These are phyloP conservation scores for Pelodytes ibericus DNA, from an alignment of 2,797 vertebrate species.

Conservation along the genomic window DNA sequence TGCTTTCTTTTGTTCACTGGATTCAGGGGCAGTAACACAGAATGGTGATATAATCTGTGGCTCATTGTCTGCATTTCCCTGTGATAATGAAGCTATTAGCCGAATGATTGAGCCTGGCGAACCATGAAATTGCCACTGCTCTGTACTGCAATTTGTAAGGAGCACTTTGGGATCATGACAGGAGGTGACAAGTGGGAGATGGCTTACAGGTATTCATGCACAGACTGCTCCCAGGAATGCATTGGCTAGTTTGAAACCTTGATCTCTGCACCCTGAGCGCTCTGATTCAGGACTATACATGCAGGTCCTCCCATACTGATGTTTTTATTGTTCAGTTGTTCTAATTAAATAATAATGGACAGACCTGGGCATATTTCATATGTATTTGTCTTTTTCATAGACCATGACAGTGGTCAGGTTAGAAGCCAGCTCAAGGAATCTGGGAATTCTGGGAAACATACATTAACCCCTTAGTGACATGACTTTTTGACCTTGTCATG, in stretches of 20 bases:
- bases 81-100: conserved; percentile 62
- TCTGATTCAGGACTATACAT: neutral
- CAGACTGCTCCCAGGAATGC: conserved; percentile 62
- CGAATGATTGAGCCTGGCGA: conserved; percentile 57
- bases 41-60: conserved; percentile 59
- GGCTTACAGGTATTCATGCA: conserved; percentile 62
- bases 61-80: conserved; percentile 55
- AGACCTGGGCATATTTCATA: too few relatives aligned
- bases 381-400: too few relatives aligned
- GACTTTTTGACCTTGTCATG: too few relatives aligned
- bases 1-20: conserved; percentile 7
- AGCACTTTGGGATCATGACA: conserved; percentile 34
- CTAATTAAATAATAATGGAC: neutral
- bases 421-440: too few relatives aligned
- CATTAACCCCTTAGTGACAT: too few relatives aligned
- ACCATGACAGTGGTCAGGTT: too few relatives aligned
- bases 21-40: neutral
- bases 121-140: conserved; percentile 66
- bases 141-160: conserved; percentile 58
- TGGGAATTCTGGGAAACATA: too few relatives aligned
- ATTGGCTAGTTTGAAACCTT: neutral
- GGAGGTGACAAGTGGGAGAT: conserved; percentile 23
- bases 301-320: neutral
- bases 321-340: neutral
- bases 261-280: neutral